Evolutionary conservation across 2,888 invertebrate species (phyloP), one percentile per base, ranked within the genome.

Genomic region (Trisateles emortualis): DNA sequence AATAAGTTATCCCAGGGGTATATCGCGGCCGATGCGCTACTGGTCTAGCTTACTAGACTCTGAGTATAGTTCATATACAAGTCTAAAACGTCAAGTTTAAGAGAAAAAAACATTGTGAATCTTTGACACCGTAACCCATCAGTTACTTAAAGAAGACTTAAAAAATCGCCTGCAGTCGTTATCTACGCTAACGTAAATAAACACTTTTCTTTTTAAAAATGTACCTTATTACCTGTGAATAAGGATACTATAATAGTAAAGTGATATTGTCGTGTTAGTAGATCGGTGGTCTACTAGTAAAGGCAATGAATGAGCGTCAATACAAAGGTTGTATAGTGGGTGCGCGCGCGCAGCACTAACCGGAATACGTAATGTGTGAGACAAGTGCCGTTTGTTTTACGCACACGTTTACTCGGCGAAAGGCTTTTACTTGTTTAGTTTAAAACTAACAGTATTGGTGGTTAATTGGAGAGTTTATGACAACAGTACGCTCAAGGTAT

Each of bases 321-420:
- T 52, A 64, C 59, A 61, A 59, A 58, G 52, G 62, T 58, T 26
- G 38, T 42, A 11, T 41, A 45, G 50, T 43, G 22, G 38, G 36
- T 52, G 55, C 57, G 54, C 57, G 52, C 45, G 51, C 59, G 56
- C 55, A 52, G 41, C 26, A 49, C 49, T 55, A 52, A 59, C 67
- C 63, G 63, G 77, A 73, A 75, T 72, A 68, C 68, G 44, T 64
- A 68, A 75, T 69, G 56, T 69, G 56, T 26, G 55, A 59, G 53
- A 10, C 60, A 44, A 68, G 72, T 73, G 73, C 70, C 69, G 78
- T 68, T 71, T 60, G 57, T 61, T 65, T 17, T 35, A 48, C 48
- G 30, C 47, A n/a, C 30, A 40, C 40, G 19, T 17, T 19, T 35
- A 43, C 2, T 42, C 10, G 16, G 13, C 32, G 1, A 39, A 24